Base-by-base conservation (phyloP, 2,113 vertebrate genomes). In the Colistium nudipinnis region DNA sequence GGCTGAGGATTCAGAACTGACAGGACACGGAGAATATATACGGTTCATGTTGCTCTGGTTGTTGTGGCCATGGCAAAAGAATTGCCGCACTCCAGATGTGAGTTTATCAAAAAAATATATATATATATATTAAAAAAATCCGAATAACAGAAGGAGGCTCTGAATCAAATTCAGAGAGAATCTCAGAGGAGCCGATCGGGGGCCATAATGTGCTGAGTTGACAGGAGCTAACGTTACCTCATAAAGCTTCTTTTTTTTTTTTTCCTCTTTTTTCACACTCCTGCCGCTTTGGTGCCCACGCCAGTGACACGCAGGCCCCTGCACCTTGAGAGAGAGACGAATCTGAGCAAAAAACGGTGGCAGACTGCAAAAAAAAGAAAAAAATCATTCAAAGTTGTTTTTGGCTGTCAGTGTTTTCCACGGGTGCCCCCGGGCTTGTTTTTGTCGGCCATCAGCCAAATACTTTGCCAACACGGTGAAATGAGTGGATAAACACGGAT, bases 191-290 rank as follows among this genome's bases (percentile, higher is more conserved):
- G n/a, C 53, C 55, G 53, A 64, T 64, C 48, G 20, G 8, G n/a
- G 62, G 20, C 9, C 9, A 43, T 69, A 57, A 69, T 56, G 6
- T 69, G 66, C 52, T 54, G 22, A 73, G 48, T 65, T 57, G 70
- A 68, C 71, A 73, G 63, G 22, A 10, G 47, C 54, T 59, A 72
- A 64, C 41, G 28, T 51, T 47, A 65, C 44, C 38, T 75, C 28
- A 43, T 62, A 70, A 66, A 43, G 35, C 35, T 51, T 6, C 41
- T 16, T 68, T 44, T 55, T 64, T 44, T 68, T 59, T 30, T 22
- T 54, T 47, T 49, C 39, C 20, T 36, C 17, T 47, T 48, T 39
- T 72, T 45, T 49, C 66, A 72, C 49, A 77, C 1, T 24, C 25
- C 25, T 22, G 41, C 38, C 9, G 38, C 43, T 25, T 41, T 72